Evolutionary conservation across 2,888 invertebrate genomes (phyloP).

Genomic region (Lordiphosa fenestrarum): DNA sequence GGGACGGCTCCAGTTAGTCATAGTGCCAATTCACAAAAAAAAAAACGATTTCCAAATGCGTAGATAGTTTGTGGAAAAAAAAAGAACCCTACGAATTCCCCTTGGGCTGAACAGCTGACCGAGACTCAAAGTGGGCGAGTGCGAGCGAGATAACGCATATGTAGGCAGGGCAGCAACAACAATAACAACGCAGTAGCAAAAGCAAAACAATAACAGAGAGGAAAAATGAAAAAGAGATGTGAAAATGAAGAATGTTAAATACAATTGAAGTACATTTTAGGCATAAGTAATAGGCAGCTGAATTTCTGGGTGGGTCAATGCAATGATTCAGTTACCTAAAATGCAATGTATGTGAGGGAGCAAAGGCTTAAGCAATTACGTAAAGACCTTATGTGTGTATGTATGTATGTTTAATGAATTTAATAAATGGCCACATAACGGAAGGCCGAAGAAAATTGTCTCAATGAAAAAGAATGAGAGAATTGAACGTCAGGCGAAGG

Average conservation of each 20-base stretch:
- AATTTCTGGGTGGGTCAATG: constrained; percentile 16
- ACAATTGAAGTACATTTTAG: constrained; percentile 4
- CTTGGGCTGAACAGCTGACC: constrained; percentile 59
- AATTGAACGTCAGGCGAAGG: neutral
- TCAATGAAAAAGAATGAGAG: constrained; percentile 1
- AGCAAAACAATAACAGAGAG: constrained; percentile 72
- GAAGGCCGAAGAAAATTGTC: neutral
- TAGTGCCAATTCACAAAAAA: constrained; percentile 4
- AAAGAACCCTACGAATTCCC: constrained; percentile 4
- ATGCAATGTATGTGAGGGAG: constrained; percentile 3
- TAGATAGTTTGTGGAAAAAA: constrained; percentile 17
- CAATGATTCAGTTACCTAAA: constrained; percentile 33
- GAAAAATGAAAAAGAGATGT: constrained; percentile 22
- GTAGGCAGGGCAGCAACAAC: constrained; percentile 18
- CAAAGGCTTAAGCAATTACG: constrained; percentile 29
- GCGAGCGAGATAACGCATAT: constrained; percentile 49
- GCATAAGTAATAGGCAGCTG: constrained; percentile 9
- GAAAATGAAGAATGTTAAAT: constrained; percentile 15
- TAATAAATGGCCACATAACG: neutral
- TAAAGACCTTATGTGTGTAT: neutral
- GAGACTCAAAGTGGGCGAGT: constrained; percentile 8
- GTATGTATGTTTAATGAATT: neutral
- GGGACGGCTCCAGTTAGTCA: constrained; percentile 2
- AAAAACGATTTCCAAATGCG: constrained; percentile 27
- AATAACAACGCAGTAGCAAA: constrained; percentile 47